Evolutionary conservation across 2,113 vertebrate species (phyloP).

Genomic region (Hirundichthys speculiger): DNA sequence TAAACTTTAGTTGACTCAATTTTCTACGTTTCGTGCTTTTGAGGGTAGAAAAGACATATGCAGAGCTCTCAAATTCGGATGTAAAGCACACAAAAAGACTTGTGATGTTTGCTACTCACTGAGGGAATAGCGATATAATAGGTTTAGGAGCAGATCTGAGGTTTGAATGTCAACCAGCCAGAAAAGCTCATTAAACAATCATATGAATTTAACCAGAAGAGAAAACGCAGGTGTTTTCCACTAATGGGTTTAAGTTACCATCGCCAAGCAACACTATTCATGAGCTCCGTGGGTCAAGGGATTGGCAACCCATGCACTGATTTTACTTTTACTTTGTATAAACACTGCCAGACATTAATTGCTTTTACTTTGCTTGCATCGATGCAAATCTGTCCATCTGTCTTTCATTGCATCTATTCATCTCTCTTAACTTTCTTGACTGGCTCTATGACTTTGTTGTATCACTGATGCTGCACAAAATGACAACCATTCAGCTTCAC

Average conservation of each 20-base stretch:
- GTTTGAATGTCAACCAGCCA: conserved; percentile 52
- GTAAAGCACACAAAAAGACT: conserved; percentile 38
- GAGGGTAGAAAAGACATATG: background rate
- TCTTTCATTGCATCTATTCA: too few relatives aligned
- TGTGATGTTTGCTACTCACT: conserved; percentile 24
- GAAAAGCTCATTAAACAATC: conserved; percentile 78
- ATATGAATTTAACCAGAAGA: conserved; percentile 70
- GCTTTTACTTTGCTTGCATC: too few relatives aligned
- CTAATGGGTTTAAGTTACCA: conserved; percentile 70
- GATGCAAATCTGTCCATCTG: too few relatives aligned
- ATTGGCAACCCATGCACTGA: background rate
- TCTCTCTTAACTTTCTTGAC: too few relatives aligned
- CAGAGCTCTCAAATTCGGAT: conserved; percentile 9
- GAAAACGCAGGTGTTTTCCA: conserved; percentile 70
- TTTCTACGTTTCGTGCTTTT: too few relatives aligned
- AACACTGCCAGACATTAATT: too few relatives aligned
- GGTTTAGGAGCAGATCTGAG: conserved; percentile 66
- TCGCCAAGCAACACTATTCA: conserved; percentile 66
- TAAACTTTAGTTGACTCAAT: too few relatives aligned
- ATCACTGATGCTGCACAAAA: too few relatives aligned
- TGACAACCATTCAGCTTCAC: too few relatives aligned
- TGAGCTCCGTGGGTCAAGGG: conserved; percentile 19
- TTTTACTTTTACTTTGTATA: background rate
- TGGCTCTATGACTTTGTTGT: too few relatives aligned
- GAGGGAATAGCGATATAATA: conserved; percentile 58